Evolutionary conservation across 1,140 invertebrate species (phyloP).

Genomic region (Drusus annulatus): DNA sequence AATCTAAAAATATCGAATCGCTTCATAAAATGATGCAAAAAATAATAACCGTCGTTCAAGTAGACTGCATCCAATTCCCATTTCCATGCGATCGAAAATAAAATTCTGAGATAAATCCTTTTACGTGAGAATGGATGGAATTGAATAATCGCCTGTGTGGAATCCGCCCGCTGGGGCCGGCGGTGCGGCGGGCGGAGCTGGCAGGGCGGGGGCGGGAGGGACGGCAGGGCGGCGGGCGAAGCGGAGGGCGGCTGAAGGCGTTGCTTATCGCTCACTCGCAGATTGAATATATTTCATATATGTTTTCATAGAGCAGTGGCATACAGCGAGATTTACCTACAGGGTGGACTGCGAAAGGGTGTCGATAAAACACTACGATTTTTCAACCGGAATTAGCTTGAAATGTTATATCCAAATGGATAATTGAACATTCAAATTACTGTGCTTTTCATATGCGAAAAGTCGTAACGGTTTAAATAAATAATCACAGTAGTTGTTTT

Average conservation of each 20-base stretch:
- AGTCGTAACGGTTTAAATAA: too few species aligned
- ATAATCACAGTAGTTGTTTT: too few species aligned
- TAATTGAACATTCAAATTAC: too few species aligned
- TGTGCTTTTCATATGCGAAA: too few species aligned
- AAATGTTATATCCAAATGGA: too few species aligned
- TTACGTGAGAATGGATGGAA: slow-evolving; percentile 44
- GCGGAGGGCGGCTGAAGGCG: slow-evolving; percentile 50
- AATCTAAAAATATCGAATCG: slow-evolving; percentile 24
- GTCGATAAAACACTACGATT: too few species aligned
- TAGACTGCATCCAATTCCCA: slow-evolving; percentile 40
- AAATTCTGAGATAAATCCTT: slow-evolving; percentile 42
- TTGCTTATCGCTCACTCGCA: slow-evolving; percentile 59
- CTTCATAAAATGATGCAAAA: slow-evolving; percentile 32
- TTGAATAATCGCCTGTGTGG: slow-evolving; percentile 40
- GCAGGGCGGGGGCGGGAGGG: slow-evolving; percentile 34
- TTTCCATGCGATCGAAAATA: slow-evolving; percentile 40
- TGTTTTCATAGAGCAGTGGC: slow-evolving; percentile 54
- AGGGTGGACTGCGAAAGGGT: slow-evolving; percentile 27
- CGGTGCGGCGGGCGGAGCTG: slow-evolving; percentile 12
- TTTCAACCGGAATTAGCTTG: too few species aligned
- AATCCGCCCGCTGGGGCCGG: slow-evolving; percentile 14
- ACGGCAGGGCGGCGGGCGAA: slow-evolving; percentile 7
- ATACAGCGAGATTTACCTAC: slow-evolving; percentile 26
- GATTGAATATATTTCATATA: slow-evolving; percentile 60
- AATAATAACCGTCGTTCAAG: slow-evolving; percentile 34